phyloP scores from a whole-genome alignment of 30 jellyfish, hydroid and myxozoan species.

The Sanderia malayensis region DNA sequence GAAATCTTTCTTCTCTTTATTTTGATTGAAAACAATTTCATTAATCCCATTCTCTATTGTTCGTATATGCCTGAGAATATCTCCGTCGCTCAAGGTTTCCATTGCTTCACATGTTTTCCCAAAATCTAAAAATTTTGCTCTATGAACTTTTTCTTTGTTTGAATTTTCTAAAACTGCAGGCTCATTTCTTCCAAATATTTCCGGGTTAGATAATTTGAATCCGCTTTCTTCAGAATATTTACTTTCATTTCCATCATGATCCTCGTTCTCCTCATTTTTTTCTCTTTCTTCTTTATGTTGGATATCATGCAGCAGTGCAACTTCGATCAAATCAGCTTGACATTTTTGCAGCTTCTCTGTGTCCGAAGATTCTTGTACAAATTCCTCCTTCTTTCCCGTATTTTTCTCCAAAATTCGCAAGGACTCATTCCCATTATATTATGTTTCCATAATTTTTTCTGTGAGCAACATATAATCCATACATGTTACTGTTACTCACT shows the following conservation, averaged over 20 bases:
- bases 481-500: no score
- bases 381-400: neutral
- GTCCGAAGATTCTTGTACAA: neutral
- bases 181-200: neutral
- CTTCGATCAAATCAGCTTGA: neutral
- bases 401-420: neutral
- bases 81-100: neutral
- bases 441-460: neutral
- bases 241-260: neutral
- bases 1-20: neutral
- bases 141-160: neutral
- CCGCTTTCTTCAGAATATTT: neutral
- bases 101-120: neutral
- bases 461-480: neutral
- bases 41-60: neutral
- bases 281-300: neutral
- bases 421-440: neutral
- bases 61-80: neutral
- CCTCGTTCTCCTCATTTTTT: neutral
- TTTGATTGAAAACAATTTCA: neutral
- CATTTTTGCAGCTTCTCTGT: neutral
- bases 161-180: neutral
- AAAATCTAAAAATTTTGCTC: neutral
- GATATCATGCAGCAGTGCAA: neutral
- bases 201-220: neutral